Percentiles rank a stretch among this genome's conserved stretches.
Evolutionary conservation across 2,888 invertebrate species (phyloP).

Genomic region (Diachrysia chrysitis): DNA sequence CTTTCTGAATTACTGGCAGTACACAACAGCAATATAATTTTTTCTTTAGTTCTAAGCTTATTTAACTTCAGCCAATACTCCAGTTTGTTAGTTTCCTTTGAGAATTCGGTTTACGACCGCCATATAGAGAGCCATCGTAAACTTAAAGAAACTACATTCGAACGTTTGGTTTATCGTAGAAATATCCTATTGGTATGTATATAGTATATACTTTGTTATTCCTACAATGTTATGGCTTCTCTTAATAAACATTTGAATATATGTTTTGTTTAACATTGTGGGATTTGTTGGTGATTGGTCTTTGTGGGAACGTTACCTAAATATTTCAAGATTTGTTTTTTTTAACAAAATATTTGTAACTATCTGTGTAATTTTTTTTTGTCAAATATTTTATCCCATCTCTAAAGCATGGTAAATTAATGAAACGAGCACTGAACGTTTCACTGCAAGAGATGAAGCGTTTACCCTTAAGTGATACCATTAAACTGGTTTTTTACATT

Average conservation of each 20-base stretch:
- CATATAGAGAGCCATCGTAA: slow-evolving; percentile 71
- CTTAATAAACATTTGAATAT: slow-evolving; percentile 33
- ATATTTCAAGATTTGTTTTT: neutral
- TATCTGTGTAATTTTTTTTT: too few species aligned
- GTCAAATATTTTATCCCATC: too few species aligned
- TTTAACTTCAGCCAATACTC: slow-evolving; percentile 21
- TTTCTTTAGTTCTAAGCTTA: slow-evolving; percentile 33
- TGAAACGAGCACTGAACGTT: too few species aligned
- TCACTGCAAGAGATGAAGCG: too few species aligned
- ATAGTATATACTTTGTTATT: slow-evolving; percentile 46
- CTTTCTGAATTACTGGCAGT: neutral
- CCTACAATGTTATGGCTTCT: slow-evolving; percentile 40
- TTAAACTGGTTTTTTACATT: too few species aligned
- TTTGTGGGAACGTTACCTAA: neutral
- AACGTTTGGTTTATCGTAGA: slow-evolving; percentile 51
- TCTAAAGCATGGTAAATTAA: too few species aligned
- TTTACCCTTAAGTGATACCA: too few species aligned
- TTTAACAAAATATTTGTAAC: too few species aligned
- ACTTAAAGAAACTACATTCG: slow-evolving; percentile 64
- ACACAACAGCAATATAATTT: slow-evolving; percentile 7
- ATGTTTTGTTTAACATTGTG: slow-evolving; percentile 26
- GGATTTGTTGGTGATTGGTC: slow-evolving; percentile 49
- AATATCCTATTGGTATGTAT: slow-evolving; percentile 50
- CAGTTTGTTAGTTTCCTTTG: slow-evolving; percentile 74
- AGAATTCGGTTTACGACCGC: slow-evolving; percentile 74